Evolutionary conservation across 2,797 vertebrate genomes (phyloP).

Genomic region (Lycodopsis pacificus): DNA sequence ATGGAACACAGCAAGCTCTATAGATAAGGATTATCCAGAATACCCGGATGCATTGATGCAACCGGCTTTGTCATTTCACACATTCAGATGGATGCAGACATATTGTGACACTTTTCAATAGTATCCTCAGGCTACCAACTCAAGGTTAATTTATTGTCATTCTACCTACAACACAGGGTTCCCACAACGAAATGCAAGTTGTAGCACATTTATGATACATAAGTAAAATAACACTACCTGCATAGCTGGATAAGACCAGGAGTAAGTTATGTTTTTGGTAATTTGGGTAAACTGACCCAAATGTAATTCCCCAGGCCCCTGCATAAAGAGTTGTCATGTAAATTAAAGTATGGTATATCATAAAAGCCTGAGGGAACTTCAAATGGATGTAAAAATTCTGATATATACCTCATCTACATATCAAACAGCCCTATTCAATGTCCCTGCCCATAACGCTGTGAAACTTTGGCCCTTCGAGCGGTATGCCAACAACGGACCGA

Average conservation of each 20-base stretch:
- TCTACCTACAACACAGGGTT: neutral
- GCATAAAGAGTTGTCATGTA: neutral
- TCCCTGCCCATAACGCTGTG: neutral
- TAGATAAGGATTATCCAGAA: neutral
- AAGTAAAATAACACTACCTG: neutral
- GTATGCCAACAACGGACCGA: too few relatives aligned
- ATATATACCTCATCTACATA: neutral
- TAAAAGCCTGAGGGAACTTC: neutral
- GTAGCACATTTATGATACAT: neutral
- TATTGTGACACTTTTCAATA: neutral
- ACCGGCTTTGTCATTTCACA: slow-evolving; percentile 10
- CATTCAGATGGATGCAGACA: slow-evolving; percentile 5
- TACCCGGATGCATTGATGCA: too few relatives aligned
- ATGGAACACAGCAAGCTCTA: neutral
- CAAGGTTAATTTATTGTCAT: neutral
- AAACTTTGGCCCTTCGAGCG: neutral
- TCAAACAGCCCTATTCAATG: neutral
- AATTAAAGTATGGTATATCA: neutral
- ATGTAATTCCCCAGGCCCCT: neutral
- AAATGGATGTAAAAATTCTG: neutral
- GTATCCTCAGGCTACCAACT: neutral
- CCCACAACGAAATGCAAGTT: neutral
- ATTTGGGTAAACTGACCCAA: neutral
- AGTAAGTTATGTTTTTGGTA: neutral
- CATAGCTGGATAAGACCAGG: neutral